Conservation (phyloP, 2,113 vertebrate genomes). For the Lepidothrix coronata region DNA sequence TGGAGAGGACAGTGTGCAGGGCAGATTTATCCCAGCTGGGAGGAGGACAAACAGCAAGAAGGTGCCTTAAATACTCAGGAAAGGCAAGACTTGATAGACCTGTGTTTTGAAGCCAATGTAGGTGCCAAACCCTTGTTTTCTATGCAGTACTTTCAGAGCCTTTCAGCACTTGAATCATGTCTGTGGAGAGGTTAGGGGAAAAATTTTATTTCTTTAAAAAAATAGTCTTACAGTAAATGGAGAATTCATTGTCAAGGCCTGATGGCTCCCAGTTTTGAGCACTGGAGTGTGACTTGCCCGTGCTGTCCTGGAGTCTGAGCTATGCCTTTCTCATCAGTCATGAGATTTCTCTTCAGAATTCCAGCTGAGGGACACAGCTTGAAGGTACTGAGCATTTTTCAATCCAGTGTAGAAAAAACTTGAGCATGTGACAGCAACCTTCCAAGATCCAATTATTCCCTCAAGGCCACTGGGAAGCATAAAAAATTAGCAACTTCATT, state of each 20-base stretch:
- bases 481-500: not conserved
- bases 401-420: not conserved
- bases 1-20: not conserved
- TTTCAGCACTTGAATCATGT: not conserved
- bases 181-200: not conserved
- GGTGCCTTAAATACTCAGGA: not conserved
- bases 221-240: not conserved
- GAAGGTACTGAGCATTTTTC: not conserved
- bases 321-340: accelerated
- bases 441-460: not conserved
- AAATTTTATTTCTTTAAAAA: not conserved
- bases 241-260: not conserved
- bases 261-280: not conserved
- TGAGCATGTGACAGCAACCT: not conserved
- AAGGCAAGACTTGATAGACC: not conserved
- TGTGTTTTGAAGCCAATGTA: not conserved
- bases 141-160: not conserved
- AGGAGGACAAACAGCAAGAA: not conserved
- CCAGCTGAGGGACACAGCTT: not conserved
- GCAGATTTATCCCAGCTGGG: not conserved
- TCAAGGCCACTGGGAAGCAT: not conserved
- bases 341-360: not conserved
- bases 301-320: not conserved
- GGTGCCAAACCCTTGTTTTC: not conserved
- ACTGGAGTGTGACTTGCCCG: not conserved